Evolutionary conservation across 1,140 invertebrate genomes (phyloP), one percentile per base, ranked within the genome.

Genomic region (Ditylenchus dipsaci): DNA sequence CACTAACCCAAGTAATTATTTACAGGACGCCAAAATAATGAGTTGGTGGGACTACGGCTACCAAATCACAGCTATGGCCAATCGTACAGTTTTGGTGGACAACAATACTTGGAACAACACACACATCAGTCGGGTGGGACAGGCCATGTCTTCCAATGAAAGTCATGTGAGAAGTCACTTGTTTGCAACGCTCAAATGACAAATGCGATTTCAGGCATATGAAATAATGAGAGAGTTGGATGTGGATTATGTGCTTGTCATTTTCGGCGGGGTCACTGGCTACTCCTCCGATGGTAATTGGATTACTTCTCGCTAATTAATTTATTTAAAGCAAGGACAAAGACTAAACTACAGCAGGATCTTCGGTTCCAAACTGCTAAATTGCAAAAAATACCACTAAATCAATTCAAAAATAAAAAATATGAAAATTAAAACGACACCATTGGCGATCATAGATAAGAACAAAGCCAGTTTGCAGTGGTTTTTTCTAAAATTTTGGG

Each of bases 31-130:
- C 3, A 87, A 73, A 62, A 56, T 83, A 21, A 86, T 86, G 85
- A 85, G 84, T 5, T 86, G 85, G 86, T 87, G 86, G 86, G 87
- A 87, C 81, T 87, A 86, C 75, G 80, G 80, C 30, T 82, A 82
- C 67, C 80, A 82, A 63, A 97, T 98, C 84, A 93, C 94, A 1
- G 95, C 92, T 42, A 90, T 90, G 89, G 89, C 88, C 1, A 71
- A 73, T 17, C 1, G 90, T 90, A 84, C 84, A 89, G 75, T 75
- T 42, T 27, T 61, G 19, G 59, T 61, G 13, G 95, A 98, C 85
- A 99, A 99, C 85, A 88, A 88, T 76, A 98, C 95, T 0, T 98
- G 95, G 95, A 99, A 99, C 84, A 99, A 99, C 85, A 95, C 92
- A 76, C 95, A 99, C 83, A 99, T 99, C 82, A 94, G 95, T 11